Evolutionary conservation across 2,113 vertebrate species (phyloP), one percentile per base, ranked within the genome.

Genomic region (Atlantisia rogersi): DNA sequence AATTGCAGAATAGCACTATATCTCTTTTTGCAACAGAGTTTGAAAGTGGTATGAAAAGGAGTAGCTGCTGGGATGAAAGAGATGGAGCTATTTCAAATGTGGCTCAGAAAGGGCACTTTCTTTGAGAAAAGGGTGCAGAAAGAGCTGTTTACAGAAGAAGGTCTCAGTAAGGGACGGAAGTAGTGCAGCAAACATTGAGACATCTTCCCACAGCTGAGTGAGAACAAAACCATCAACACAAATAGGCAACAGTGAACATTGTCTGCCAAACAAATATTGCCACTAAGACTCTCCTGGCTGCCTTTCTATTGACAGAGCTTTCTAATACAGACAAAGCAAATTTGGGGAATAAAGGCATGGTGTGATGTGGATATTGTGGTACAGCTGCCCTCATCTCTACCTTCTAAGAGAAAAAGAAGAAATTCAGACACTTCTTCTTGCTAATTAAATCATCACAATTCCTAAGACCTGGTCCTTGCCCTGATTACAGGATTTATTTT

Each of bases 261-360:
- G 11, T 58, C 24, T 84, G 63, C 87, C 80, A 82, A 79, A 62
- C 42, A 91, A 88, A 75, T 62, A 84, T 10, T 84, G 39, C 53
- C 78, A 69, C 53, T 69, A 87, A 73, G 26, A 37, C 60, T 71
- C 46, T 29, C 18, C 56, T 92, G 56, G 48, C 69, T 92, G 69
- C 44, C 53, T 37, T 75, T 88, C 29, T 94, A 48, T 93, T 35
- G 21, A 84, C 88, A 95, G 80, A 88, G 58, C 64, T 78, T 93
- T 90, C 73, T 84, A 75, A 76, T 40, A 86, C 8, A 75, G 32
- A 48, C 4, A 2, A 44, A 93, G 44, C 10, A 86, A 74, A 53
- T 60, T 22, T 84, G 32, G 60, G 83, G 32, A 71, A 92, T 28
- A 68, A 70, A 84, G 28, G 35, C 48, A 15, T 13, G 53, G 35